Evolutionary conservation across 2,797 vertebrate genomes (phyloP), one percentile per base, ranked within the genome.

Genomic region (Ptychadena robeensis): DNA sequence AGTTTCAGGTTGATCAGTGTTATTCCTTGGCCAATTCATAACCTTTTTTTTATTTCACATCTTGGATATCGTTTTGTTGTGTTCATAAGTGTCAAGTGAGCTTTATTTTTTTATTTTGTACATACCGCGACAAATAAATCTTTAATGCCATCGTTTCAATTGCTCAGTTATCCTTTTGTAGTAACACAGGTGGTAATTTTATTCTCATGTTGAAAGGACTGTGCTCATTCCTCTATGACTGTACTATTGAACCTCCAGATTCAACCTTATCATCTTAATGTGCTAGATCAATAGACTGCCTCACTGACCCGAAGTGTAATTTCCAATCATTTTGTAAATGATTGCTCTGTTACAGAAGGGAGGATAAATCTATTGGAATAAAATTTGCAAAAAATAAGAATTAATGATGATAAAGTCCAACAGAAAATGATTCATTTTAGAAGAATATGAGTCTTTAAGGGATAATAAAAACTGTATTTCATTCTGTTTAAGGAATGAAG

Each of bases 251-350:
- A 72, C 67, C 38, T 61, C 44, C 32, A 74, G 64, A 63, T 69
- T 73, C 74, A 53, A 34, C 59, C 74, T 79, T 79, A 78, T 83
- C 61, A 79, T 83, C 53, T 63, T 75, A 84, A 84, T 84, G 82
- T 73, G 44, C 61, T 74, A 28, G 82, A 79, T 80, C 77, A 80
- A 80, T 80, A 84, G 34, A 69, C 70, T 69, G 53, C 71, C 8
- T 30, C 53, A 30, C 64, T 75, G 64, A 68, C 77, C 71, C 80
- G 71, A 61, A 44, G 71, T 12, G 70, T 57, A 84, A 84, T 84
- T 71, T 84, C 31, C 35, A 84, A 84, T 84, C 53, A 80, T 75
- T 84, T 59, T 74, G 70, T 75, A 74, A 84, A 84, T 70, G 44
- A 80, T 79, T 80, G 77, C 65, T 75, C 64, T 44, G 14, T 75